Evolutionary conservation across 2,113 vertebrate species (phyloP).

Genomic region (Glaucomys volans): DNA sequence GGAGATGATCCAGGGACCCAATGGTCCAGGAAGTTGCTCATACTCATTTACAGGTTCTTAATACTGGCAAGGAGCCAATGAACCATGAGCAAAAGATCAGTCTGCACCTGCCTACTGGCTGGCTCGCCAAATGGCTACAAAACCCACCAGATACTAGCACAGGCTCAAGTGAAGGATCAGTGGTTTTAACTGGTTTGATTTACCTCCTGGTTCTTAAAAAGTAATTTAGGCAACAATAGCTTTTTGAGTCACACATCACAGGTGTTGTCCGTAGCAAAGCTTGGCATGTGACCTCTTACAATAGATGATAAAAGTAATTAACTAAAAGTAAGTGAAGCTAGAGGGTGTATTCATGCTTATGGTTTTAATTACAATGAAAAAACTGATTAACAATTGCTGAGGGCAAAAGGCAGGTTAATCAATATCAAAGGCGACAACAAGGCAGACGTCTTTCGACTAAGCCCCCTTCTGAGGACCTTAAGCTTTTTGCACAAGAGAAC

Average conservation of each 20-base stretch:
- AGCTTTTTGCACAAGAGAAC: neutral
- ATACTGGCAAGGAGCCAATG: neutral
- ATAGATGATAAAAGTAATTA: neutral
- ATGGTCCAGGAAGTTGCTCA: neutral
- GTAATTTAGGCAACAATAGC: too few species aligned
- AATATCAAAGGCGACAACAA: neutral
- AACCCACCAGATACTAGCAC: too few species aligned
- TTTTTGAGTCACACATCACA: neutral
- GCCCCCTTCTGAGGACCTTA: neutral
- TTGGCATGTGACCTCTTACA: neutral
- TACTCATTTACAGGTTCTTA: neutral
- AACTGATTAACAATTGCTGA: neutral
- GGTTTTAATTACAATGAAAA: neutral
- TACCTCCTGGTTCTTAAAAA: too few species aligned
- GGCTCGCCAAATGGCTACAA: neutral
- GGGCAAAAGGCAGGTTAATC: neutral
- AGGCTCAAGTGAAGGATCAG: too few species aligned
- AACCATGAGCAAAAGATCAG: neutral
- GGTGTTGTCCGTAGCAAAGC: neutral
- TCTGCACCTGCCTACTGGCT: neutral
- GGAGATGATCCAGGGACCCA: neutral
- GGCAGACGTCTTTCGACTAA: neutral
- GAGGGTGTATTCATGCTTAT: neutral
- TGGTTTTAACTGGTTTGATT: too few species aligned
- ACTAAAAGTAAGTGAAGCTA: neutral